A percentile compares a stretch with the other conserved stretches of the same genome.
Evolutionary conservation across 2,888 invertebrate species (phyloP).

Genomic region (Xestoiulus laeticollis): DNA sequence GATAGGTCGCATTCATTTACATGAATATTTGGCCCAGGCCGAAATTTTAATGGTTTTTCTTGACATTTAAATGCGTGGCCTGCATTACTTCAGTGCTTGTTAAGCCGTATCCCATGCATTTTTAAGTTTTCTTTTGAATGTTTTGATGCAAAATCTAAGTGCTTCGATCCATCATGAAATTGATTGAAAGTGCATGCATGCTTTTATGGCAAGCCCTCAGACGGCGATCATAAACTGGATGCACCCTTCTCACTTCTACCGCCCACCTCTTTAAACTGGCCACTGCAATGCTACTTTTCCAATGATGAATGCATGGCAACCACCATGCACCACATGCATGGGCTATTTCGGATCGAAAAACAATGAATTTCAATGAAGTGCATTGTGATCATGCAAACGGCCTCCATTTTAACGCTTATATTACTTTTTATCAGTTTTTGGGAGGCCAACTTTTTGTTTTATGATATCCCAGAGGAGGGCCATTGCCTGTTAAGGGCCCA

Average conservation of each 20-base stretch:
- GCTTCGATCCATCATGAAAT: conserved; percentile 20
- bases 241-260: background rate
- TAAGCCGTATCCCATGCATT: background rate
- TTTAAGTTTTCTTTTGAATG: conserved; percentile 26
- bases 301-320: background rate
- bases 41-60: background rate
- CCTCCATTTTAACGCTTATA: background rate
- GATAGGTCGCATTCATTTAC: background rate
- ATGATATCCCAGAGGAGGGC: conserved; percentile 2
- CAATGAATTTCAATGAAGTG: conserved; percentile 26
- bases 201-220: background rate
- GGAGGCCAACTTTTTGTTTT: background rate
- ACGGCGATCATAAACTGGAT: background rate
- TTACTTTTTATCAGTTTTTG: background rate
- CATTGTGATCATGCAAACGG: background rate
- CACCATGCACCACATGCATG: background rate
- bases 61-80: background rate
- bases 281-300: background rate
- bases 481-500: background rate
- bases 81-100: background rate
- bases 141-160: background rate
- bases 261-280: background rate
- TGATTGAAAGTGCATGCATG: background rate
- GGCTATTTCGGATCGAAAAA: conserved; percentile 6
- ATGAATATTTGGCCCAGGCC: background rate